Evolutionary conservation across 2,113 vertebrate genomes (phyloP).

Genomic region (Plestiodon gilberti): DNA sequence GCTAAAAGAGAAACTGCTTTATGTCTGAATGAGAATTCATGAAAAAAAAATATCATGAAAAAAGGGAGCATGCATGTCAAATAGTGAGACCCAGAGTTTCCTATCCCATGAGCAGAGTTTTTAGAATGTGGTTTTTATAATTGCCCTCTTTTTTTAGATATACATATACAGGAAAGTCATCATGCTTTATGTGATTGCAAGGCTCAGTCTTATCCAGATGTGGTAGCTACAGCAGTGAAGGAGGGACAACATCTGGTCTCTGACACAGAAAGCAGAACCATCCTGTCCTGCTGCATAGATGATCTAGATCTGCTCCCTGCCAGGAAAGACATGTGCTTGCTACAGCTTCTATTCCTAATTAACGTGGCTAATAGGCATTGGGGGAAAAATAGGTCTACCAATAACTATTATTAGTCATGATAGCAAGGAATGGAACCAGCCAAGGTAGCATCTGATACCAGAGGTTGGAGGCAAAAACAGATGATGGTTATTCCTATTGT

Average conservation of each 20-base stretch:
- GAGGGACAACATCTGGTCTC: neutral
- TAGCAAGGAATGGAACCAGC: neutral
- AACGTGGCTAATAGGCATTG: neutral
- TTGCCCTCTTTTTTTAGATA: neutral
- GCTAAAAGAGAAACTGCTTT: slow-evolving; percentile 2
- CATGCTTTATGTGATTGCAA: neutral
- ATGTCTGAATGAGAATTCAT: neutral
- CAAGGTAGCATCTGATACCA: too few relatives aligned
- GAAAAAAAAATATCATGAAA: neutral
- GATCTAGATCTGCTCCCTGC: neutral
- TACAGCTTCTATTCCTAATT: neutral
- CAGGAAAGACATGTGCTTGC: neutral
- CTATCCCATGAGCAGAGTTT: neutral
- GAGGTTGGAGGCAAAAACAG: neutral
- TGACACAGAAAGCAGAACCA: neutral
- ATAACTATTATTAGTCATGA: neutral
- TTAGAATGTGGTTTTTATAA: neutral
- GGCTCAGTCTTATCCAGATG: neutral
- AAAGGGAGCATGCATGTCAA: neutral
- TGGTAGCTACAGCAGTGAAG: neutral
- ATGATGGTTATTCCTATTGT: neutral
- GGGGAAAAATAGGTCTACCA: neutral
- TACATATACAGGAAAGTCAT: neutral
- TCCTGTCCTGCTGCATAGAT: too few relatives aligned
- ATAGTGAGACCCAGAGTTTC: neutral